Conservation (phyloP, 2,113 vertebrate genomes). For the Neofelis nebulosa region DNA sequence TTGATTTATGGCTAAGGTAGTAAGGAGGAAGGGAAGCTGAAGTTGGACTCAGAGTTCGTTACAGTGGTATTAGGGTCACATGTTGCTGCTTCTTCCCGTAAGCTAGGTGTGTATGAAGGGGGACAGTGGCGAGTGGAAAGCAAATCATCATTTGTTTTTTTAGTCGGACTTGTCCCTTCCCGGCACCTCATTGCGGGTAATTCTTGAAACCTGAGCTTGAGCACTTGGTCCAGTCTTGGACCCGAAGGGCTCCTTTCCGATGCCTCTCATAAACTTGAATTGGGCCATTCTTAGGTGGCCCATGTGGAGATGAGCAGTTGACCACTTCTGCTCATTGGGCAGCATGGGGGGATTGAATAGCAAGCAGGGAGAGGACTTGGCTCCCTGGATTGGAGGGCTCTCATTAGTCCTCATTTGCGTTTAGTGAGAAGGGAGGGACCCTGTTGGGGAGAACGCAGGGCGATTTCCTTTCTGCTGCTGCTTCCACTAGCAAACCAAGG, state of each 20-base stretch:
- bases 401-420: neutral
- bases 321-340: rapidly evolving
- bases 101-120: neutral
- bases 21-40: neutral
- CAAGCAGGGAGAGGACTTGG: rapidly evolving
- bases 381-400: too few relatives aligned
- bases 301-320: neutral
- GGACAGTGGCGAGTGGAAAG: neutral
- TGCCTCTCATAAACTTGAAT: neutral
- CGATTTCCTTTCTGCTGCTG: neutral
- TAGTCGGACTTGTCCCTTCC: neutral
- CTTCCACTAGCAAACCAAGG: neutral
- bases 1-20: neutral
- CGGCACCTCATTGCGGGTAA: neutral
- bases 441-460: rapidly evolving
- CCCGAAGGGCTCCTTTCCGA: neutral
- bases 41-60: neutral
- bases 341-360: neutral
- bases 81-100: neutral
- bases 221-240: too few relatives aligned
- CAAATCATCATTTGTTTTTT: neutral
- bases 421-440: neutral
- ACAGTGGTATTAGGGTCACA: neutral
- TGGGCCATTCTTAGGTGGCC: neutral
- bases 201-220: neutral